phyloP scores from a whole-genome alignment of 2,113 vertebrate genomes.

The Muntiacus muntjak region DNA sequence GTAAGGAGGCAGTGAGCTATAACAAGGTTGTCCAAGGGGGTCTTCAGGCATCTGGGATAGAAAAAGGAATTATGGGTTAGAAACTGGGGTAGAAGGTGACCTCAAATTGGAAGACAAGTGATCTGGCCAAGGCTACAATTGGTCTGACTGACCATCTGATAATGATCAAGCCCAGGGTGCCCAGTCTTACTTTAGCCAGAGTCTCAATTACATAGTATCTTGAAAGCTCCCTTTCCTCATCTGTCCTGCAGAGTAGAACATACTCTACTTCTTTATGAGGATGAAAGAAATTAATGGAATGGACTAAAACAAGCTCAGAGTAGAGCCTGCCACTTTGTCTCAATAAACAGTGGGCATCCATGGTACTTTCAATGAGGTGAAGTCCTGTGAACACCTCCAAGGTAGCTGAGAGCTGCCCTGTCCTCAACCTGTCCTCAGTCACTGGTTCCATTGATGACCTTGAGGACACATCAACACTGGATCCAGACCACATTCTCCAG shows the following conservation, averaged over 20 bases:
- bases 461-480: too few relatives aligned
- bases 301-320: accelerated
- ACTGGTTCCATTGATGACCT: background rate
- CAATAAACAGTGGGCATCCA: background rate
- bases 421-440: accelerated
- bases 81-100: accelerated
- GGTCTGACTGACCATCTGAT: background rate
- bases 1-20: background rate
- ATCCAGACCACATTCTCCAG: too few relatives aligned
- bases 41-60: background rate
- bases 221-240: background rate
- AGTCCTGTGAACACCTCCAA: background rate
- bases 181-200: background rate
- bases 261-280: background rate
- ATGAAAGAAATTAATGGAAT: background rate
- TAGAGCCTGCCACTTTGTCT: background rate
- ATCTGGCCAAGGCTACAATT: background rate
- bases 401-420: background rate
- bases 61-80: background rate
- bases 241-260: background rate
- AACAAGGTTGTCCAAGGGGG: background rate
- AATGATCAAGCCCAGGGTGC: background rate
- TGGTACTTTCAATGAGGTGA: accelerated
- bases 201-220: too few relatives aligned
- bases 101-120: background rate